Conservation (phyloP, 1,140 invertebrate genomes). For the Pseudomyrmex gracilis region DNA sequence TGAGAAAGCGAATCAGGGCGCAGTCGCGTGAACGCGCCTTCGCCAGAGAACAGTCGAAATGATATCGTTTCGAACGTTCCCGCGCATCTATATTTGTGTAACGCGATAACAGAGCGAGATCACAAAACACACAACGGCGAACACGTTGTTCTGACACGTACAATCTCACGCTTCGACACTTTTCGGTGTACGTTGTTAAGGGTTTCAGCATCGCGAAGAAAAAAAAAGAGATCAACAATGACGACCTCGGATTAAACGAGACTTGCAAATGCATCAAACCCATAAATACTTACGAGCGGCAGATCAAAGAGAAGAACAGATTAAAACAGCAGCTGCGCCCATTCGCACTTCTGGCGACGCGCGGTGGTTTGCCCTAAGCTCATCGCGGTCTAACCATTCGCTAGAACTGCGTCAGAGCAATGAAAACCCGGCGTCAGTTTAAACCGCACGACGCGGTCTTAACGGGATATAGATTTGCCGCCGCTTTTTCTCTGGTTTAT, state of each 20-base stretch:
- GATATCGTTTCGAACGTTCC: slow-evolving; percentile 24
- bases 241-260: not conserved
- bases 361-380: slow-evolving; percentile 65
- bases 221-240: not conserved
- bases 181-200: too few species aligned
- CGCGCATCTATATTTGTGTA: not conserved
- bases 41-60: slow-evolving; percentile 14
- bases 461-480: not conserved
- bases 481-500: slow-evolving; percentile 61
- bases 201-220: not conserved
- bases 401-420: slow-evolving; percentile 35
- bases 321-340: slow-evolving; percentile 56
- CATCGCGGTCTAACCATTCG: slow-evolving; percentile 63
- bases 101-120: slow-evolving; percentile 21
- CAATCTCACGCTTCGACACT: not conserved
- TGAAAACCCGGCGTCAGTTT: slow-evolving; percentile 30
- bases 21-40: not conserved
- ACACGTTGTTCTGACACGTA: not conserved
- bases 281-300: slow-evolving; percentile 22
- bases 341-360: slow-evolving; percentile 37
- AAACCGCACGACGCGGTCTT: slow-evolving; percentile 59
- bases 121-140: slow-evolving; percentile 7
- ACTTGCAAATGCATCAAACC: not conserved
- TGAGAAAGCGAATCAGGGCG: not conserved
- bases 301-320: slow-evolving; percentile 52